These are phyloP conservation scores for Leguminivora glycinivorella DNA, from an alignment of 1,140 invertebrate genomes.

Conservation along the genomic window DNA sequence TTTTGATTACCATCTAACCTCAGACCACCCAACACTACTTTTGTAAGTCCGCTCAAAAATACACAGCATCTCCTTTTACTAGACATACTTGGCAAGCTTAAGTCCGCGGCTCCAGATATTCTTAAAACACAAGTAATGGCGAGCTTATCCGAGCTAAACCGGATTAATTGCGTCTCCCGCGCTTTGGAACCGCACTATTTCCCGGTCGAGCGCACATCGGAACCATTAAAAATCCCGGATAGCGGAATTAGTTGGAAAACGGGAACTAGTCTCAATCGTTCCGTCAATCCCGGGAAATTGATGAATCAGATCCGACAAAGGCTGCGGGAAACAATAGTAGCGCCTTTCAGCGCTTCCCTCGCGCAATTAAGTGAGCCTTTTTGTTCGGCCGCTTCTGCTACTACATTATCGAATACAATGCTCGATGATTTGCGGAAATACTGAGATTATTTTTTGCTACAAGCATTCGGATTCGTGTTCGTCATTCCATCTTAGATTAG, in stretches of 20 bases:
- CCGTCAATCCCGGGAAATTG: slow-evolving; percentile 69
- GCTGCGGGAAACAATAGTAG: slow-evolving; percentile 65
- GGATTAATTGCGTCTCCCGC: slow-evolving; percentile 35
- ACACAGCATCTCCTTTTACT: neutral
- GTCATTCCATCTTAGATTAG: slow-evolving; percentile 52
- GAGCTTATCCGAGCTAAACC: slow-evolving; percentile 20
- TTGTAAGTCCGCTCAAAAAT: neutral
- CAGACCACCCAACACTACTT: neutral
- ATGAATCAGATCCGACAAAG: slow-evolving; percentile 70
- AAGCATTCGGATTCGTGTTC: slow-evolving; percentile 54
- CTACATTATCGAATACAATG: slow-evolving; percentile 76
- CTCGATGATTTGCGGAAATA: slow-evolving; percentile 73
- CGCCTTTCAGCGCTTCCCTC: slow-evolving; percentile 67
- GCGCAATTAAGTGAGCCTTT: slow-evolving; percentile 74
- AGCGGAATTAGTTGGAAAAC: slow-evolving; percentile 47
- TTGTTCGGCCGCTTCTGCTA: slow-evolving; percentile 65
- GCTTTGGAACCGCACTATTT: slow-evolving; percentile 31
- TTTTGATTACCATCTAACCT: neutral
- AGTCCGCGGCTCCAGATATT: slow-evolving; percentile 5
- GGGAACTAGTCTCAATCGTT: slow-evolving; percentile 62
- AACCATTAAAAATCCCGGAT: slow-evolving; percentile 28
- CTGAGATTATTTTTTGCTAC: slow-evolving; percentile 63
- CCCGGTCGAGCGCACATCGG: slow-evolving; percentile 17
- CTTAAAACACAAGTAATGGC: slow-evolving; percentile 24
- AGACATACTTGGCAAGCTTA: neutral